phyloP scores from a whole-genome alignment of 2,888 invertebrate species.

The Mellilla xanthometata region DNA sequence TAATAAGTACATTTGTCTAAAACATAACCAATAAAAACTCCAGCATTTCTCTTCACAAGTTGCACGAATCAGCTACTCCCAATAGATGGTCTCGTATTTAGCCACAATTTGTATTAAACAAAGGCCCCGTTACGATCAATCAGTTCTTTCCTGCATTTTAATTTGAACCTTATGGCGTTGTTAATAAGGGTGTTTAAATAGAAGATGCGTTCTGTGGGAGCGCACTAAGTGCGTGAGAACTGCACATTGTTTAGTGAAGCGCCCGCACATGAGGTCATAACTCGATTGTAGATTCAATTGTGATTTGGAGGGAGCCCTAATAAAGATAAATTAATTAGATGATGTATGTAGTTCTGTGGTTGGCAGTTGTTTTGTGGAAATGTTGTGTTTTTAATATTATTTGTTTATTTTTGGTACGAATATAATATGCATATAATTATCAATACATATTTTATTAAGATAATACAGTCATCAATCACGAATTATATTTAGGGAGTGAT shows the following conservation, averaged over 20 bases:
- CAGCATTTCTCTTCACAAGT: constrained; percentile 5
- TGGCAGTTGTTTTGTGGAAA: no score
- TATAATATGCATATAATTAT: no score
- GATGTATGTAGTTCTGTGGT: background rate
- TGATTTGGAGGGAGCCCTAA: constrained; percentile 31
- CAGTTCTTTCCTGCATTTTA: constrained; percentile 36
- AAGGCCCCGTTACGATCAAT: constrained; percentile 69
- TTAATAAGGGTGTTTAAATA: constrained; percentile 15
- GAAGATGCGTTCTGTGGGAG: constrained; percentile 62
- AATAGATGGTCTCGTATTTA: constrained; percentile 19
- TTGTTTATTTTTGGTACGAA: no score
- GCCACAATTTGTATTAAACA: constrained; percentile 42
- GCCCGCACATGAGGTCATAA: constrained; percentile 64
- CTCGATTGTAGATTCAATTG: constrained; percentile 46
- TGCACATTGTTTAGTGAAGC: constrained; percentile 55
- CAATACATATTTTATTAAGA: no score
- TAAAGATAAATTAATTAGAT: constrained; percentile 33
- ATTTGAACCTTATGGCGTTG: constrained; percentile 11
- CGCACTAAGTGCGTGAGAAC: constrained; percentile 66
- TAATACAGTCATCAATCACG: no score
- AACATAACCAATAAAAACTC: no score
- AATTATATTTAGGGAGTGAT: no score
- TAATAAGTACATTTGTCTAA: no score
- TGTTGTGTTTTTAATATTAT: no score
- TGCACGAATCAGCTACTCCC: constrained; percentile 7